These are phyloP conservation scores for Jordanella pulchra DNA, from an alignment of 2,797 vertebrate genomes.

Conservation along the genomic window DNA sequence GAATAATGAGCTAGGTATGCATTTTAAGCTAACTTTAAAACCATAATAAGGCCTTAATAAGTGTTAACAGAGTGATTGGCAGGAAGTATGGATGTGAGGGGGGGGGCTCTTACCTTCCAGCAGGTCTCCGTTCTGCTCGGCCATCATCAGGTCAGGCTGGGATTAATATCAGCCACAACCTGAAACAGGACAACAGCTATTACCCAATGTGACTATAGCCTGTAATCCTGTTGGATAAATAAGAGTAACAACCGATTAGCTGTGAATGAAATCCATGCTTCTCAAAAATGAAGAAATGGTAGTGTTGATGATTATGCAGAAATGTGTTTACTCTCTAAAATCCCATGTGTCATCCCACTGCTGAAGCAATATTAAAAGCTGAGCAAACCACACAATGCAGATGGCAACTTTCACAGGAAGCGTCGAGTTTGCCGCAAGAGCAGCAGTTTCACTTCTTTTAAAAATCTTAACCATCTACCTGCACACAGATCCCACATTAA, in stretches of 20 bases:
- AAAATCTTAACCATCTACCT: not conserved
- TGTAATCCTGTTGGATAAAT: not conserved
- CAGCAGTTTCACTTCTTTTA: slow-evolving; percentile 43
- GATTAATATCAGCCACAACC: slow-evolving; percentile 57
- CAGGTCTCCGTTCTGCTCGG: slow-evolving; percentile 62
- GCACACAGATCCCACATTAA: not conserved
- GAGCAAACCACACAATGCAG: slow-evolving; percentile 17
- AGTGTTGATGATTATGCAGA: slow-evolving; percentile 32
- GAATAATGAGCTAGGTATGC: not conserved
- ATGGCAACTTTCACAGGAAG: not conserved
- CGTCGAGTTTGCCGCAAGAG: not conserved
- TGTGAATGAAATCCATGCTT: not conserved
- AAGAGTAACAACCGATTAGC: not conserved
- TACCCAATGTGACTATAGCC: slow-evolving; percentile 8
- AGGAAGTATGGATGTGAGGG: slow-evolving; percentile 9
- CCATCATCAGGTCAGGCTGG: slow-evolving; percentile 65
- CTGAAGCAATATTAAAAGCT: slow-evolving; percentile 32
- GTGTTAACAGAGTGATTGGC: slow-evolving; percentile 1
- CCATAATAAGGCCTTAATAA: not conserved
- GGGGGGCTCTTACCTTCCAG: slow-evolving; percentile 65
- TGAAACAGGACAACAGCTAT: slow-evolving; percentile 45
- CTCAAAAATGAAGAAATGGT: not conserved
- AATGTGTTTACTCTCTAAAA: slow-evolving; percentile 7
- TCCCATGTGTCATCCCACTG: slow-evolving; percentile 28
- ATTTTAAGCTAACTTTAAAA: not conserved